Conservation (phyloP, 2,888 invertebrate genomes). For the Chirona hameri region DNA sequence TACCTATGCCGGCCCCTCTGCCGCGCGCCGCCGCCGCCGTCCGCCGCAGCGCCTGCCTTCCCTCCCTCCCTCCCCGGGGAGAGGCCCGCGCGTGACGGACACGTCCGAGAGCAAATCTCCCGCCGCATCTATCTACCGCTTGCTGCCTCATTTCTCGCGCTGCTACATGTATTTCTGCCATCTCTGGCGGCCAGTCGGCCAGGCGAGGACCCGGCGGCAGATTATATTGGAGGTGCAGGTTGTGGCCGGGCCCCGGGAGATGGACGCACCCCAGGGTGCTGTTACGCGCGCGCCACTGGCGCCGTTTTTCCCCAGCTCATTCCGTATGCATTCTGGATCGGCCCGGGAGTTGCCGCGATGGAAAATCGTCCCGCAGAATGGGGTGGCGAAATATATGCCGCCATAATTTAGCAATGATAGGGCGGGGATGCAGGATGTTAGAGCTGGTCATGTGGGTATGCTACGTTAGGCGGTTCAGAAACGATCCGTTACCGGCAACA, state of each 20-base stretch:
- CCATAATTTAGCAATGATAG: constrained; percentile 23
- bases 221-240: constrained; percentile 3
- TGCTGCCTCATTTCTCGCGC: constrained; percentile 27
- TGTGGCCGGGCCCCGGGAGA: neutral
- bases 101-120: neutral
- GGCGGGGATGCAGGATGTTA: neutral
- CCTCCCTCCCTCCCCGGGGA: neutral
- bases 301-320: constrained; percentile 7
- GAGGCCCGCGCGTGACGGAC: neutral
- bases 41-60: neutral
- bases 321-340: constrained; percentile 27
- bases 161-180: neutral
- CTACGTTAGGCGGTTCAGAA: neutral
- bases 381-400: constrained; percentile 23
- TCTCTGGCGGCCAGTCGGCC: neutral
- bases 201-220: neutral
- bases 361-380: constrained; percentile 12
- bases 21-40: neutral
- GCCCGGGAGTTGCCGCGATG: constrained; percentile 1
- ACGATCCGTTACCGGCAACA: no score
- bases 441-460: neutral
- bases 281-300: neutral
- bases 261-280: neutral
- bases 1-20: neutral
- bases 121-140: constrained; percentile 11